Base-by-base conservation (phyloP, 2,888 invertebrate species). In the Drosophila parthenogenetica region DNA sequence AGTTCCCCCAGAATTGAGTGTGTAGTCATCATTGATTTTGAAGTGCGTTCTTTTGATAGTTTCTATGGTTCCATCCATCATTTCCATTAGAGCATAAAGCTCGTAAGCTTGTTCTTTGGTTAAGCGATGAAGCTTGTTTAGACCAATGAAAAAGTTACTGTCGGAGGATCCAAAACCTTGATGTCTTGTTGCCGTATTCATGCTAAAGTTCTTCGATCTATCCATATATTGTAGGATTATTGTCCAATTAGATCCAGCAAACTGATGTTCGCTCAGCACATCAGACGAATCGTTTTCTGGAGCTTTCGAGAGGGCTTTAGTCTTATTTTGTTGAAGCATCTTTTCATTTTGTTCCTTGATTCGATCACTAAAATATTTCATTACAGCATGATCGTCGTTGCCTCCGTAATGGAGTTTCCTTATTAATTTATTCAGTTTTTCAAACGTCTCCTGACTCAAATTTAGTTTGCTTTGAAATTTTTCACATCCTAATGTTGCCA, bases 121-220 rank as follows among this genome's bases (percentile, higher is more conserved):
- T 35, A 55, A 3, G 1, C 1, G 17, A 17, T 35, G 11, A 8
- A 69, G 45, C 4, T 11, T 50, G 11, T 69, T 19, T 1, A 68
- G 25, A 5, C 49, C 54, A 0, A 69, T 35, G 2, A 54, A 67
- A 32, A 45, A 67, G 8, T 69, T 39, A 1, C 17, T 13, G 3
- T 7, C 2, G 0, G 39, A 14, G 0, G 29, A 16, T 2, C 59
- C 68, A 19, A 61, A 61, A 2, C 61, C 61, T 1, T 46, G 7
- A 5, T 19, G 45, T 2, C 39, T 46, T 13, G 25, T 17, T 10
- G 7, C 13, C 45, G n/a, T 17, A 14, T 39, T 5, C 5, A 54
- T 61, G 8, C 10, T 46, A n/a, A 32, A 54, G 25, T 46, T 22
- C 25, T 37, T 45, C 5, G 35, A 13, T 35, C 35, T 17, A 39